These are phyloP conservation scores for Carettochelys insculpta DNA, from an alignment of 2,113 vertebrate species.

Conservation along the genomic window DNA sequence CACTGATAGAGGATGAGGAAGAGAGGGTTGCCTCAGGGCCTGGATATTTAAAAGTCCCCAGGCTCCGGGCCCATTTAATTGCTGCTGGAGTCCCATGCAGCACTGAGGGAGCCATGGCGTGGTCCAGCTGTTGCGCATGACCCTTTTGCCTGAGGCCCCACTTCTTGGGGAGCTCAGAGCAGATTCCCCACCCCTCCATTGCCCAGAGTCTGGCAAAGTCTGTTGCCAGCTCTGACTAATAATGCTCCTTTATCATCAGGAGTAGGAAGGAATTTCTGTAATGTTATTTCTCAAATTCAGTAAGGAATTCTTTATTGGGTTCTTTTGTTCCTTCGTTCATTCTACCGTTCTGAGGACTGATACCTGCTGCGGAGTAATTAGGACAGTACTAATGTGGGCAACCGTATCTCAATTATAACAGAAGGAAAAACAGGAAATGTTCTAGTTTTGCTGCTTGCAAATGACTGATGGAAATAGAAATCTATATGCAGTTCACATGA, in stretches of 20 bases:
- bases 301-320: slow-evolving; percentile 13
- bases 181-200: too few species aligned
- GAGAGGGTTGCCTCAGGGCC: too few species aligned
- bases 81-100: too few species aligned
- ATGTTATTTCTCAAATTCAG: slow-evolving; percentile 20
- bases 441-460: slow-evolving; percentile 72
- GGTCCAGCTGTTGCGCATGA: too few species aligned
- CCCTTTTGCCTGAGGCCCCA: too few species aligned
- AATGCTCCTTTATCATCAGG: background rate
- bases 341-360: slow-evolving; percentile 66
- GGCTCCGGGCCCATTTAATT: too few species aligned
- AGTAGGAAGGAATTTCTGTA: slow-evolving; percentile 58
- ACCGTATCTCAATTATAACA: slow-evolving; percentile 75
- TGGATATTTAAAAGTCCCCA: too few species aligned
- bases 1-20: too few species aligned
- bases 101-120: too few species aligned
- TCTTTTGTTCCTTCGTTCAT: slow-evolving; percentile 37
- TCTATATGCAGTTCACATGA: slow-evolving; percentile 61
- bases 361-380: slow-evolving; percentile 80
- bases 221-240: too few species aligned
- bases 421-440: slow-evolving; percentile 76
- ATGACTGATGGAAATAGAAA: slow-evolving; percentile 78
- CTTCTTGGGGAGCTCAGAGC: too few species aligned
- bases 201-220: too few species aligned
- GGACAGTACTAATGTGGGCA: slow-evolving; percentile 77